These are phyloP conservation scores for Entosphenus tridentatus DNA, from an alignment of 2,113 vertebrate genomes.

Conservation along the genomic window DNA sequence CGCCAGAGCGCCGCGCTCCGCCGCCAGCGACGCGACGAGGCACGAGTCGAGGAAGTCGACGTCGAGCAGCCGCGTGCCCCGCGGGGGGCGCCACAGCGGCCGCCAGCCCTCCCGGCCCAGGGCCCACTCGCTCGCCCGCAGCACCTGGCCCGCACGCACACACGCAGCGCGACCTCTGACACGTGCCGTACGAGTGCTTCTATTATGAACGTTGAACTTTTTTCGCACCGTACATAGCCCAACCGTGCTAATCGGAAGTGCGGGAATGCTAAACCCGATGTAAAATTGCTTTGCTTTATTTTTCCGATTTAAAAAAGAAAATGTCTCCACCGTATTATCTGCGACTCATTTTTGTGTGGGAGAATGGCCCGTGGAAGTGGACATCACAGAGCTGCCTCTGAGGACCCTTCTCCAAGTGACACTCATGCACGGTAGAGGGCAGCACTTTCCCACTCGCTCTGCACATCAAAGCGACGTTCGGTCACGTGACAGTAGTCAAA, in stretches of 20 bases:
- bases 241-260: not conserved
- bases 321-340: not conserved
- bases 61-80: constrained; percentile 40
- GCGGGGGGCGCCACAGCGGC: constrained; percentile 28
- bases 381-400: no score
- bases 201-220: not conserved
- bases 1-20: constrained; percentile 23
- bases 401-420: no score
- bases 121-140: constrained; percentile 32
- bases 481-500: no score
- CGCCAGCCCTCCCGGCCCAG: constrained; percentile 41
- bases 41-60: constrained; percentile 57
- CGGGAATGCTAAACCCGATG: not conserved
- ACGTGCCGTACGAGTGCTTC: not conserved
- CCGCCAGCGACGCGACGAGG: constrained; percentile 40
- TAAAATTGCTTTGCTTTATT: not conserved
- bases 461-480: no score
- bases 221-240: not conserved
- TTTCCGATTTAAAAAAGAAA: not conserved
- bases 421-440: no score
- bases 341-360: no score
- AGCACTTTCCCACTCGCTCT: no score
- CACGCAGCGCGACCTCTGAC: not conserved
- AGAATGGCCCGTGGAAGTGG: no score
- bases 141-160: constrained; percentile 25